phyloP scores from a whole-genome alignment of 64 coral and sea anemone species.

The Montipora efflorescens region DNA sequence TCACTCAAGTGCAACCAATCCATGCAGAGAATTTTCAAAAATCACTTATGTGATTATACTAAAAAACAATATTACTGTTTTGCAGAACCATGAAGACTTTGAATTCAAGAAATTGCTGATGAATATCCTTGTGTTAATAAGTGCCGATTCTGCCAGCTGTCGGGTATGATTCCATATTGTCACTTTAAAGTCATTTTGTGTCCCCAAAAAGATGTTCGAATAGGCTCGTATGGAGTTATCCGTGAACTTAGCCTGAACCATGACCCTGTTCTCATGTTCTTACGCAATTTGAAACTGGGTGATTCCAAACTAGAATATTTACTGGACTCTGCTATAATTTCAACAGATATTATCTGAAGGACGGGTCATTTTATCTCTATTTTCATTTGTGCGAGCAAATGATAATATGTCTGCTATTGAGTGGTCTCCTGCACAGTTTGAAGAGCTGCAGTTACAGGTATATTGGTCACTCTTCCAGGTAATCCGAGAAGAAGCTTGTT shows the following conservation, averaged over 20 bases:
- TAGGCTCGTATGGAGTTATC: too few relatives aligned
- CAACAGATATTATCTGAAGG: slow-evolving; percentile 90
- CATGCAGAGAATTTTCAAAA: too few relatives aligned
- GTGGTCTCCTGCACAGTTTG: slow-evolving; percentile 97
- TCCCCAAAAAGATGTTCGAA: too few relatives aligned
- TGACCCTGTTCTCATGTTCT: too few relatives aligned
- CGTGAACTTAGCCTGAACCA: too few relatives aligned
- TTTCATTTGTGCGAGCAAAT: slow-evolving; percentile 90
- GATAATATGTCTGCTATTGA: slow-evolving; percentile 71
- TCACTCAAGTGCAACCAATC: too few relatives aligned
- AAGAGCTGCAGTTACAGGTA: slow-evolving; percentile 95
- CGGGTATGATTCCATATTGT: slow-evolving; percentile 59
- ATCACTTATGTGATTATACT: background rate
- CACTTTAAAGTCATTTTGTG: too few relatives aligned
- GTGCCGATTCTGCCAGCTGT: slow-evolving; percentile 72
- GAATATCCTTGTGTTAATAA: slow-evolving; percentile 80
- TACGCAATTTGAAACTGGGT: too few relatives aligned
- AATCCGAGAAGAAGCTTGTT: background rate
- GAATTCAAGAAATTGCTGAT: slow-evolving; percentile 97
- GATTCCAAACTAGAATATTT: too few relatives aligned
- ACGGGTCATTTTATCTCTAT: slow-evolving; percentile 82
- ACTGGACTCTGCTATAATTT: background rate
- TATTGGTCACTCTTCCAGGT: too few relatives aligned
- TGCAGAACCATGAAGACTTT: slow-evolving; percentile 93
- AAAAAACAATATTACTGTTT: background rate